Evolutionary conservation across 2,888 invertebrate genomes (phyloP).

Genomic region (Apamea epomidion): DNA sequence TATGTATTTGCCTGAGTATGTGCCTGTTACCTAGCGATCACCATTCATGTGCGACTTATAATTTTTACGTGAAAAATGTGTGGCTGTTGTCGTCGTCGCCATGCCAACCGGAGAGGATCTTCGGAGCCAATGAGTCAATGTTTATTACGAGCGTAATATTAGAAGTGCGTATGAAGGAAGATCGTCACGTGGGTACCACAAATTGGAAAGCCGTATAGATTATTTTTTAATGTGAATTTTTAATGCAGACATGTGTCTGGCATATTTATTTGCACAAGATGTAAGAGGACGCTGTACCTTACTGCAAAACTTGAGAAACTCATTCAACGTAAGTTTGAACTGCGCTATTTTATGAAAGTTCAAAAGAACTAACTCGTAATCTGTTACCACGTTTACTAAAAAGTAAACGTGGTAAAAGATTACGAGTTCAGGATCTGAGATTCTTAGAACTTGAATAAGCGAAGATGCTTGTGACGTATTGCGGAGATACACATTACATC

Average conservation of each 20-base stretch:
- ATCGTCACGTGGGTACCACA: conserved; percentile 13
- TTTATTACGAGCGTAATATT: conserved; percentile 46
- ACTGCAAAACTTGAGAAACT: conserved; percentile 32
- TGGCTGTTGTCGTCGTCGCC: conserved; percentile 19
- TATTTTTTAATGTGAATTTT: neutral
- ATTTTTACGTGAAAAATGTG: conserved; percentile 44
- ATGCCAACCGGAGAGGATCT: conserved; percentile 32
- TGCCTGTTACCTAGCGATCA: conserved; percentile 47
- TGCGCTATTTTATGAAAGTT: conserved; percentile 46
- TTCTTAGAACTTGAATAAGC: conserved; percentile 28
- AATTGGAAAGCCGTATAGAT: conserved; percentile 14
- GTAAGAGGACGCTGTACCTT: conserved; percentile 11
- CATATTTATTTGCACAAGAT: conserved; percentile 8
- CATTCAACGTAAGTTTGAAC: conserved; percentile 37
- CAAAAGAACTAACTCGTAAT: too few species aligned
- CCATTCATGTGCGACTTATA: conserved; percentile 55
- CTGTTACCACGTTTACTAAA: too few species aligned
- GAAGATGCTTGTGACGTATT: conserved; percentile 34
- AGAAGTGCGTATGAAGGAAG: conserved; percentile 14
- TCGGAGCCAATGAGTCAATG: conserved; percentile 27
- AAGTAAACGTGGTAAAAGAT: conserved; percentile 43
- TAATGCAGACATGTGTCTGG: conserved; percentile 21
- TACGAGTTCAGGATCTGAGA: conserved; percentile 25
- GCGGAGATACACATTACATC: neutral
- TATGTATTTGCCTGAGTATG: neutral